phyloP scores from a whole-genome alignment of 2,113 vertebrate species.

The Sapajus apella region DNA sequence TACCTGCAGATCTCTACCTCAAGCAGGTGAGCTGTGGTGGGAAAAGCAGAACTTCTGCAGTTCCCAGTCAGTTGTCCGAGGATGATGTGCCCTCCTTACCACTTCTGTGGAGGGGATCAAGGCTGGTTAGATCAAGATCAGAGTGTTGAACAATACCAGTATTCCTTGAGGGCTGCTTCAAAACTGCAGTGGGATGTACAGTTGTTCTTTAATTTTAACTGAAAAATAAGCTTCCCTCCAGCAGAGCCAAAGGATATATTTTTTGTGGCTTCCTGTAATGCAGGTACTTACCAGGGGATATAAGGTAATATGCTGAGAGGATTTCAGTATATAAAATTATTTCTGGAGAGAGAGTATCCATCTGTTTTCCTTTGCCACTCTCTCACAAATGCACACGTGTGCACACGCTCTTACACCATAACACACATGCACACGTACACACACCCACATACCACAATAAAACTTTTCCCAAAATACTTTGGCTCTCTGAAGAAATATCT shows the following conservation, averaged over 20 bases:
- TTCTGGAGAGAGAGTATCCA: background rate
- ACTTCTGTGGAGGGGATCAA: background rate
- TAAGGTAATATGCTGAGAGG: background rate
- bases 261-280: background rate
- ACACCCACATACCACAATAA: background rate
- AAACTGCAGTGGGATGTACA: background rate
- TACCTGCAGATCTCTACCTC: background rate
- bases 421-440: background rate
- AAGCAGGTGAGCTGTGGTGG: background rate
- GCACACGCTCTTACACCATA: background rate
- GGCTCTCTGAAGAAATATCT: slow-evolving; percentile 51
- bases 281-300: background rate
- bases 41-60: background rate
- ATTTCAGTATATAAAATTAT: background rate
- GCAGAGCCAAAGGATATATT: background rate
- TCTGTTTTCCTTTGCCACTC: background rate
- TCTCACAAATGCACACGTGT: background rate
- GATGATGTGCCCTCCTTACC: background rate
- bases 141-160: background rate
- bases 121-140: background rate
- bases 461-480: slow-evolving; percentile 15
- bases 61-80: background rate
- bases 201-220: slow-evolving; percentile 26
- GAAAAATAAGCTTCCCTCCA: background rate
- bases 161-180: background rate